These are phyloP conservation scores for Erethizon dorsatum DNA, from an alignment of 2,797 vertebrate species.

Conservation along the genomic window DNA sequence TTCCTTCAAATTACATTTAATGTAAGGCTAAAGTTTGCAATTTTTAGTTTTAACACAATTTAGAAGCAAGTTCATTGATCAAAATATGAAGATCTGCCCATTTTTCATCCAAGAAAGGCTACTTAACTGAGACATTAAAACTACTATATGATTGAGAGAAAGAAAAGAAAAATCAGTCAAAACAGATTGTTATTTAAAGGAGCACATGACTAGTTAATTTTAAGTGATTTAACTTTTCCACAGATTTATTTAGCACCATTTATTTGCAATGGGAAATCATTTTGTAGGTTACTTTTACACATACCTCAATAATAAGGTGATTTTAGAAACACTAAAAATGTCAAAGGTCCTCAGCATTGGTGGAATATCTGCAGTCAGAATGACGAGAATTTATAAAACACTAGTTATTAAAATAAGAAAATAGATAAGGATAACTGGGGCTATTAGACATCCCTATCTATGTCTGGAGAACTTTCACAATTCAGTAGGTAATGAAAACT, in stretches of 20 bases:
- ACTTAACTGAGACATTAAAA: conserved; percentile 46
- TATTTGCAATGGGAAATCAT: conserved; percentile 62
- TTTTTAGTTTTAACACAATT: conserved; percentile 34
- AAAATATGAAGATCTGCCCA: conserved; percentile 36
- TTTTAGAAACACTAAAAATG: not conserved
- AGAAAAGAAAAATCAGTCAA: conserved; percentile 56
- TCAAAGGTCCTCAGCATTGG: not conserved
- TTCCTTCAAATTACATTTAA: conserved; percentile 37
- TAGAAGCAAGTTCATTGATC: conserved; percentile 51
- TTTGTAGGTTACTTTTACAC: conserved; percentile 58
- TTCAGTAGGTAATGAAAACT: conserved; percentile 42
- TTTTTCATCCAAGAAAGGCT: conserved; percentile 59
- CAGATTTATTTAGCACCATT: conserved; percentile 33
- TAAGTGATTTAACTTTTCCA: conserved; percentile 62
- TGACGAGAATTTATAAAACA: conserved; percentile 47
- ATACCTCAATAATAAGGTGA: conserved; percentile 11
- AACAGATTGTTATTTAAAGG: conserved; percentile 39
- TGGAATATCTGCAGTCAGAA: not conserved
- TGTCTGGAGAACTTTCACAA: conserved; percentile 35
- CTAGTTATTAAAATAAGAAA: conserved; percentile 4
- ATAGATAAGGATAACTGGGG: not conserved
- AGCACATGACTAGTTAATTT: conserved; percentile 22
- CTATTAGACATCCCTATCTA: not conserved
- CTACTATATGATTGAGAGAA: conserved; percentile 28
- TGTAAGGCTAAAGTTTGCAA: not conserved